Conservation (phyloP, 2,113 vertebrate species). For the Platichthys stellatus region DNA sequence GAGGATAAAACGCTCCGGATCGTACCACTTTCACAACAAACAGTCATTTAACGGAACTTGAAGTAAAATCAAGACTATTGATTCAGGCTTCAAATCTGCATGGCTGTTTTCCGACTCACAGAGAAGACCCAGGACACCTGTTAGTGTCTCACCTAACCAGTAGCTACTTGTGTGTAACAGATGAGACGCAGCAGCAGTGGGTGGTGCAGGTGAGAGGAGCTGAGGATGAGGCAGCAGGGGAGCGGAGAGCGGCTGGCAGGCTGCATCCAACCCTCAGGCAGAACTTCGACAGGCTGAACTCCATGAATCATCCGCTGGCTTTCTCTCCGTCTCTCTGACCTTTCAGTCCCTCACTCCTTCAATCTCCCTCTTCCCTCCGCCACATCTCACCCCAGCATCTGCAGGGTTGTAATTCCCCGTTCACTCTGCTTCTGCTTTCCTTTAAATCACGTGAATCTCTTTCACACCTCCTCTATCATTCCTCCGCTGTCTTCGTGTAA, state of each 20-base stretch:
- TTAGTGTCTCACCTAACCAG: slow-evolving; percentile 29
- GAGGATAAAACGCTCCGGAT: too few species aligned
- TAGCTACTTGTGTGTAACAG: slow-evolving; percentile 16
- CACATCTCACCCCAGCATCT: slow-evolving; percentile 35
- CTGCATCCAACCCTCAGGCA: slow-evolving; percentile 54
- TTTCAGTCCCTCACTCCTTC: slow-evolving; percentile 57
- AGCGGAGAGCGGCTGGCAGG: slow-evolving; percentile 50
- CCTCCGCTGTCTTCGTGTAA: slow-evolving; percentile 42
- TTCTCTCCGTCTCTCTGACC: slow-evolving; percentile 59
- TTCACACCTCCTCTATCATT: slow-evolving; percentile 32
- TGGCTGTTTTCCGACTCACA: not conserved
- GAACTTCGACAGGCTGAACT: slow-evolving; percentile 61
- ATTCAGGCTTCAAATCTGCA: slow-evolving; percentile 8
- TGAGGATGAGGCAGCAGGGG: slow-evolving; percentile 20
- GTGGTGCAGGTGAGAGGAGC: slow-evolving; percentile 55
- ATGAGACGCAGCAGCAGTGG: slow-evolving; percentile 41
- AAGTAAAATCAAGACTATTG: slow-evolving; percentile 12
- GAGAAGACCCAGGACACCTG: slow-evolving; percentile 14
- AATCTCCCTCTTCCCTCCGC: slow-evolving; percentile 40
- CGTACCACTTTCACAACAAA: not conserved
- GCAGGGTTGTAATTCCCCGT: slow-evolving; percentile 11
- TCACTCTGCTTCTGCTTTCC: slow-evolving; percentile 4
- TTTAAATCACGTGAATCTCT: slow-evolving; percentile 15
- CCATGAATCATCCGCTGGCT: slow-evolving; percentile 62
- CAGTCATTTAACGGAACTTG: not conserved